Evolutionary conservation across 2,888 invertebrate species (phyloP).

Genomic region (Mechanitis messenoides): DNA sequence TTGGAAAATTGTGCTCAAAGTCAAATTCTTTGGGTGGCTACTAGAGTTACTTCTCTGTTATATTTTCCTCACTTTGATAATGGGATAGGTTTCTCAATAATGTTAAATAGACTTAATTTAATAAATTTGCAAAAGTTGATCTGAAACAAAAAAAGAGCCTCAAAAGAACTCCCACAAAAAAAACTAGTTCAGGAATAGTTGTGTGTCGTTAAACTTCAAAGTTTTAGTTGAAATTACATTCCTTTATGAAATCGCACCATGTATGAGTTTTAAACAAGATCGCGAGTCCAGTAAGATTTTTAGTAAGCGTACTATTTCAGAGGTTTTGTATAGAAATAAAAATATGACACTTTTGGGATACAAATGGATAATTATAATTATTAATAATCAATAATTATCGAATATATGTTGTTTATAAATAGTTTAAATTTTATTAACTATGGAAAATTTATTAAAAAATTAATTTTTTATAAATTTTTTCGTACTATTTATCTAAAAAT

Average conservation of each 20-base stretch:
- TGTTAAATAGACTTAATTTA: too few species aligned
- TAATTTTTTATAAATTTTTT: neutral
- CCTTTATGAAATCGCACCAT: constrained; percentile 46
- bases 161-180: constrained; percentile 11
- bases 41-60: neutral
- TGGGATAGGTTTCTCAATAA: too few species aligned
- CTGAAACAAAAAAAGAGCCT: neutral
- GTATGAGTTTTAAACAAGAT: constrained; percentile 65
- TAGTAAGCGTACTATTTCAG: constrained; percentile 39
- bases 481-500: constrained; percentile 25
- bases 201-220: constrained; percentile 25
- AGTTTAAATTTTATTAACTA: neutral
- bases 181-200: constrained; percentile 17
- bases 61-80: too few species aligned
- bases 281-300: constrained; percentile 38
- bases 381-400: too few species aligned
- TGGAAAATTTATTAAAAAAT: neutral
- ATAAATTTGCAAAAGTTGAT: too few species aligned
- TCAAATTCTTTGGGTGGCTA: constrained; percentile 6
- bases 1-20: constrained; percentile 23
- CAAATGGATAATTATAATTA: too few species aligned
- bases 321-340: too few species aligned
- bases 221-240: constrained; percentile 30
- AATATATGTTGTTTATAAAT: too few species aligned
- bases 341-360: too few species aligned